Percentiles rank a stretch among this genome's conserved stretches.
Conservation (phyloP, 2,888 invertebrate genomes). For the Penaeus monodon region DNA sequence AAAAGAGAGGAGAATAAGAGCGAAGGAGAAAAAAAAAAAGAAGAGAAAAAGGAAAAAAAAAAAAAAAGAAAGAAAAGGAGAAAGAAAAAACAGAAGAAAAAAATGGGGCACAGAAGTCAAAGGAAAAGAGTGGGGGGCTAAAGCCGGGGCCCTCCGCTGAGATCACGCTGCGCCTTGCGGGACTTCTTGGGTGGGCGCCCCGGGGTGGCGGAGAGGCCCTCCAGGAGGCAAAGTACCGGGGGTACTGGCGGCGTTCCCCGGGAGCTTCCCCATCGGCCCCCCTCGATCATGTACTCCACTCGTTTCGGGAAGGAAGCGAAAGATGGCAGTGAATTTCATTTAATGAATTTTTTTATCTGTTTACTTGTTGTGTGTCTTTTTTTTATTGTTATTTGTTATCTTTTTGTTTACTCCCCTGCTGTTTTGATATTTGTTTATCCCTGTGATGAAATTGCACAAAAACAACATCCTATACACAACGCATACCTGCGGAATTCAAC, state of each 20-base stretch:
- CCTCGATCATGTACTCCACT: slow-evolving; percentile 75
- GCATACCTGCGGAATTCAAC: too few relatives aligned
- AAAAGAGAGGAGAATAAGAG: background rate
- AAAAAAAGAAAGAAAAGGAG: too few relatives aligned
- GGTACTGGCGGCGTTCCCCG: slow-evolving; percentile 74
- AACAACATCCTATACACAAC: too few relatives aligned
- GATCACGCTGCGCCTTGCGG: slow-evolving; percentile 71
- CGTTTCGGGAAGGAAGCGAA: slow-evolving; percentile 71
- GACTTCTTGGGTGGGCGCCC: slow-evolving; percentile 76
- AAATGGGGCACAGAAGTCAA: background rate
- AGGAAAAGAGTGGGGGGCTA: background rate
- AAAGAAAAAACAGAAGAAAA: too few relatives aligned
- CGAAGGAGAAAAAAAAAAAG: background rate
- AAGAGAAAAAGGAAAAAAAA: background rate
- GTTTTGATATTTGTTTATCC: too few relatives aligned
- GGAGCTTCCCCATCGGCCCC: slow-evolving; percentile 74
- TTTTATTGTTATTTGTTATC: too few relatives aligned
- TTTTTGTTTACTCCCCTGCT: too few relatives aligned
- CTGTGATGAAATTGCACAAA: too few relatives aligned
- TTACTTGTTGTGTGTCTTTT: too few relatives aligned
- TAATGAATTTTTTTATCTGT: too few relatives aligned
- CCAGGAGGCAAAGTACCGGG: slow-evolving; percentile 74
- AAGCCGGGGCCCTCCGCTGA: background rate
- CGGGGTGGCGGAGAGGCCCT: slow-evolving; percentile 73
- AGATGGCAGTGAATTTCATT: too few relatives aligned